These are phyloP conservation scores for Procavia capensis DNA, from an alignment of 2,113 vertebrate species.

Conservation along the genomic window DNA sequence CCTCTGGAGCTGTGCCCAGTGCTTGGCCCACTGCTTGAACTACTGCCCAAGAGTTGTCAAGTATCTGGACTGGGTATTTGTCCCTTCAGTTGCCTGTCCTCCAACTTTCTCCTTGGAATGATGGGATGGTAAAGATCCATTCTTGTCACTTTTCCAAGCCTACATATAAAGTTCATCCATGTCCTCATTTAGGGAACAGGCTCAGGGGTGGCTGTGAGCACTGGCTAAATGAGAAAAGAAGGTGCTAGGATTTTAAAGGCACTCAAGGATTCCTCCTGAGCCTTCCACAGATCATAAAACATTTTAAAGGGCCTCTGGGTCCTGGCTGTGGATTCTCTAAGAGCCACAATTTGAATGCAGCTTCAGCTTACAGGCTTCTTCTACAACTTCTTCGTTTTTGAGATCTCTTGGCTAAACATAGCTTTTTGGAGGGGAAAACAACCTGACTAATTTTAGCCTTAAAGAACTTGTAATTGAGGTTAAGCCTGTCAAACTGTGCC, in stretches of 20 bases:
- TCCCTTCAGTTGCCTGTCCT: conserved; percentile 61
- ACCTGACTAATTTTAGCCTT: conserved; percentile 54
- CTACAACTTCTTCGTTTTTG: conserved; percentile 48
- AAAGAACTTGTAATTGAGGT: conserved; percentile 13
- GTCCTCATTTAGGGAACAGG: conserved; percentile 28
- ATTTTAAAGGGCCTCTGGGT: conserved; percentile 41
- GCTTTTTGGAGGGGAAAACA: background rate
- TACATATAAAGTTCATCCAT: conserved; percentile 29
- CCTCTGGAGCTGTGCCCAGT: conserved; percentile 71
- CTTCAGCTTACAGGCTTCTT: conserved; percentile 27
- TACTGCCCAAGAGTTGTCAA: conserved; percentile 70
- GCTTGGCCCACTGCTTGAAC: conserved; percentile 64
- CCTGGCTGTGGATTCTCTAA: conserved; percentile 7
- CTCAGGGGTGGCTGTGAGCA: background rate
- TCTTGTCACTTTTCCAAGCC: conserved; percentile 57
- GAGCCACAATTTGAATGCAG: conserved; percentile 11
- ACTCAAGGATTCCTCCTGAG: conserved; percentile 29
- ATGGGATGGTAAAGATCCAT: conserved; percentile 50
- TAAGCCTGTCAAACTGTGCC: background rate
- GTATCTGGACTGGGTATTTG: conserved; percentile 66
- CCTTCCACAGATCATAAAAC: conserved; percentile 5
- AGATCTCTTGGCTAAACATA: conserved; percentile 58
- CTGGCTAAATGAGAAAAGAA: background rate
- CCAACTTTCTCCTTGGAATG: conserved; percentile 61
- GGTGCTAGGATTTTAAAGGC: conserved; percentile 25